Base-by-base conservation (phyloP, 2,113 vertebrate genomes). In the Sinosuthora webbiana region DNA sequence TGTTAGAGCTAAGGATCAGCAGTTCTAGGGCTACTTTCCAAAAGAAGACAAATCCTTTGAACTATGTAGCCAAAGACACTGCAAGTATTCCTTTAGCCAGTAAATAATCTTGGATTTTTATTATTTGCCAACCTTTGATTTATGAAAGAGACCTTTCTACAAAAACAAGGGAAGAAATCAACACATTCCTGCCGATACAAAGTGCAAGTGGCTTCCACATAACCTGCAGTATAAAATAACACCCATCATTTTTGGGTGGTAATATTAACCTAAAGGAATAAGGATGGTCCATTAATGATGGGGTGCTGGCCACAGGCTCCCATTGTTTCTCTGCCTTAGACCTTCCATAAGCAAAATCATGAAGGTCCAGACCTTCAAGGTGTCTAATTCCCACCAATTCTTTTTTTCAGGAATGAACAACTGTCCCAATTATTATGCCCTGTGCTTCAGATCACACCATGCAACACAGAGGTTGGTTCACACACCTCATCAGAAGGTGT, bases 31-130 rank as follows among this genome's bases (percentile, higher is more conserved):
- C 90, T 93, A 23, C 83, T 64, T 88, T 92, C 93, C 95, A 96
- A 93, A 68, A 74, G 92, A 81, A 96, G 92, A 86, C 71, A 78
- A 93, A 94, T 44, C 83, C 90, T 94, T 93, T 95, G 90, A 96
- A 95, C 90, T 92, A 1, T 5, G 44, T 75, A 87, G 92, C 90
- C 93, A 95, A 95, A 94, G 92, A 94, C 69, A 89, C 77, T 84
- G 80, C 65, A 91, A 93, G 59, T 84, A 75, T 56, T 97, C 60
- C 83, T 94, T 78, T 49, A 78, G 83, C 80, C 91, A 75, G 73
- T 78, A 94, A 94, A 89, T 90, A 62, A 92, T 77, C 88, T 86
- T 62, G 42, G 35, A 6, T 50, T 89, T 83, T 87, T 90, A 59
- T 81, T 74, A 80, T 88, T 92, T 89, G 92, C 93, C 91, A 96